Conservation (phyloP, 2,888 invertebrate species). For the Ophioninae sp. region DNA sequence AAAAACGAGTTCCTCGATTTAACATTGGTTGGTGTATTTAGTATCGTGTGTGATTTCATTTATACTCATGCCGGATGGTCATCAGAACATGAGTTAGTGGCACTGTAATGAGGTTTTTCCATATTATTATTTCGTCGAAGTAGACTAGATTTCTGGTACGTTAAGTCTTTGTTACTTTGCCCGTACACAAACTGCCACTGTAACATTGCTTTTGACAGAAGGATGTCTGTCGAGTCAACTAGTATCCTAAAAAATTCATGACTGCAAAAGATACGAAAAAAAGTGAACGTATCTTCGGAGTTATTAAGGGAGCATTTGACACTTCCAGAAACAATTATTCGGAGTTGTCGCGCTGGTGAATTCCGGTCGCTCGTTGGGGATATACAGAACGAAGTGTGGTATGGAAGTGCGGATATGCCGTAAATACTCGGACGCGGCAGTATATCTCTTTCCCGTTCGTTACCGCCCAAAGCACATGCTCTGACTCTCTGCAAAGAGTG, state of each 20-base stretch:
- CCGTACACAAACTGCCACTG: too few species aligned
- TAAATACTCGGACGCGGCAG: constrained; percentile 79
- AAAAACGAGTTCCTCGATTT: too few species aligned
- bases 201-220: too few species aligned
- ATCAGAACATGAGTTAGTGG: too few species aligned
- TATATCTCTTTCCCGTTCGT: constrained; percentile 80
- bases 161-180: too few species aligned
- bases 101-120: too few species aligned
- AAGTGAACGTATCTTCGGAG: constrained; percentile 44
- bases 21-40: too few species aligned
- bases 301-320: constrained; percentile 76
- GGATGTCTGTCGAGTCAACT: too few species aligned
- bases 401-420: constrained; percentile 78
- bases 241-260: neutral
- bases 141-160: too few species aligned
- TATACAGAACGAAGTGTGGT: constrained; percentile 57
- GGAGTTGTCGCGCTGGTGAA: constrained; percentile 73
- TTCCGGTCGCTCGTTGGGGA: constrained; percentile 68
- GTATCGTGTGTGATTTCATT: too few species aligned
- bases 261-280: constrained; percentile 6
- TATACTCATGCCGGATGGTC: too few species aligned
- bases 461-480: constrained; percentile 80
- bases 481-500: constrained; percentile 58
- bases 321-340: constrained; percentile 80
- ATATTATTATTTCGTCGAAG: too few species aligned